These are phyloP conservation scores for Orthosia gothica DNA, from an alignment of 2,888 invertebrate species.

Conservation along the genomic window DNA sequence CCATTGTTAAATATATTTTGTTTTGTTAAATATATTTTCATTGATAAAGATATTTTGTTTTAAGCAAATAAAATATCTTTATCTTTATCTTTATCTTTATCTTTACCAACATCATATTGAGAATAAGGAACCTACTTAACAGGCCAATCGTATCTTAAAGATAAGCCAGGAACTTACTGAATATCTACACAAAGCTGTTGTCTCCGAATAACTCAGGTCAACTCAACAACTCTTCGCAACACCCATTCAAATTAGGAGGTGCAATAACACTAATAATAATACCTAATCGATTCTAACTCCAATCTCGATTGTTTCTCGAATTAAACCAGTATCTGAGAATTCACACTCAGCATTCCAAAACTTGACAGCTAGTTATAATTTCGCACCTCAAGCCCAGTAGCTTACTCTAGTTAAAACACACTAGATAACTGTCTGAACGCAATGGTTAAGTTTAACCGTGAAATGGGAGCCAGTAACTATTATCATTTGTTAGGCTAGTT, in stretches of 20 bases:
- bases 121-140: not conserved
- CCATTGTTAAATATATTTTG: too few species aligned
- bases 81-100: too few species aligned
- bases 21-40: too few species aligned
- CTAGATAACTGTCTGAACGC: slow-evolving; percentile 46
- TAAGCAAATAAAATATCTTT: too few species aligned
- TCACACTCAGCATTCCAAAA: slow-evolving; percentile 57
- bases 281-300: slow-evolving; percentile 27
- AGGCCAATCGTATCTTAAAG: not conserved
- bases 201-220: slow-evolving; percentile 24
- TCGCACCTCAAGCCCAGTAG: slow-evolving; percentile 55
- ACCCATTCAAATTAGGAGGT: slow-evolving; percentile 39
- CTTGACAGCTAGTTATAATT: slow-evolving; percentile 53
- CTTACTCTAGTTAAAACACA: slow-evolving; percentile 46
- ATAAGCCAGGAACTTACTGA: slow-evolving; percentile 16
- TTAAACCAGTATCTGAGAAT: slow-evolving; percentile 60
- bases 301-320: slow-evolving; percentile 57
- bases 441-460: slow-evolving; percentile 48
- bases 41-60: too few species aligned
- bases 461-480: slow-evolving; percentile 27
- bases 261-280: slow-evolving; percentile 47
- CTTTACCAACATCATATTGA: too few species aligned
- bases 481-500: slow-evolving; percentile 29
- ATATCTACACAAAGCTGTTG: not conserved
- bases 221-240: slow-evolving; percentile 27